Conservation (phyloP, 1,140 invertebrate species). For the Lineus longissimus region DNA sequence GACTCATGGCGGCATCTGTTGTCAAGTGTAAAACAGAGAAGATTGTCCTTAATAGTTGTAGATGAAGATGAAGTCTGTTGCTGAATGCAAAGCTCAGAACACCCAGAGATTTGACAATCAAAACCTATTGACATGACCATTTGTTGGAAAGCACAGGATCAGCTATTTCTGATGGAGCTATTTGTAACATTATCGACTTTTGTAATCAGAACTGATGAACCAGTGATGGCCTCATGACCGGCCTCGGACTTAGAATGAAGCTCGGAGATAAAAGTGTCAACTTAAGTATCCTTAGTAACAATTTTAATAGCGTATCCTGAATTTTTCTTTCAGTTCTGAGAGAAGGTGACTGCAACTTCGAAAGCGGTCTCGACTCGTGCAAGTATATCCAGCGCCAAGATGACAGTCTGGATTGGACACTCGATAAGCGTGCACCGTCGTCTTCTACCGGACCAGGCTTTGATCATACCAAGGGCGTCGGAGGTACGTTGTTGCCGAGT, state of each 20-base stretch:
- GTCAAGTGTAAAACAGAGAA: too few relatives aligned
- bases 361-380: slow-evolving; percentile 28
- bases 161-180: too few relatives aligned
- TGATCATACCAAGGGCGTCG: slow-evolving; percentile 28
- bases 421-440: slow-evolving; percentile 14
- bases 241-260: background rate
- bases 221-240: slow-evolving; percentile 7
- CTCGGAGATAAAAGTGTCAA: background rate
- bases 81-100: too few relatives aligned
- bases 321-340: slow-evolving; percentile 16
- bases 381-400: slow-evolving; percentile 31
- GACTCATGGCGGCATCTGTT: too few relatives aligned
- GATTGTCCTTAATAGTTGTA: too few relatives aligned
- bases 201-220: too few relatives aligned
- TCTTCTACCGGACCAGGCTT: slow-evolving; percentile 26
- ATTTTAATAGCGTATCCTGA: slow-evolving; percentile 9
- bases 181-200: too few relatives aligned
- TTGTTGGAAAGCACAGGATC: too few relatives aligned
- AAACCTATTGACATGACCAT: too few relatives aligned
- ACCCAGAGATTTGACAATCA: too few relatives aligned
- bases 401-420: slow-evolving; percentile 36
- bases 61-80: too few relatives aligned
- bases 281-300: slow-evolving; percentile 1
- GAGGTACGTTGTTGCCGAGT: too few relatives aligned
- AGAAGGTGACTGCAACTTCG: slow-evolving; percentile 31